These are phyloP conservation scores for Litocranius walleri DNA, from an alignment of 2,113 vertebrate genomes.

Conservation along the genomic window DNA sequence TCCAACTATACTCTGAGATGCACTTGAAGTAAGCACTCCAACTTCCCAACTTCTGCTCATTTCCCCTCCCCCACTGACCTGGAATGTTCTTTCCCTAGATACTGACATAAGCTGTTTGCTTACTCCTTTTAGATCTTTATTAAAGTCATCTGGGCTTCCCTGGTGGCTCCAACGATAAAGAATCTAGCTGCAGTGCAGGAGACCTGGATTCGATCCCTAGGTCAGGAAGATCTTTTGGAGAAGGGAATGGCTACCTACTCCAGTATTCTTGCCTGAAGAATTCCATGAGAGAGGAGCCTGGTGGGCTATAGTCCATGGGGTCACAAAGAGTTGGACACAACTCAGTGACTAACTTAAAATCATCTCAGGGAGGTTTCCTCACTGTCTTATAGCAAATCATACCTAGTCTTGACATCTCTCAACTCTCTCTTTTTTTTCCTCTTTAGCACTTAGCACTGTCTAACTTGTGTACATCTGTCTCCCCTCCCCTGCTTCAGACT, in stretches of 20 bases:
- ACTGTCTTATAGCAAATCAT: background rate
- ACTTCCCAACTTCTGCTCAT: background rate
- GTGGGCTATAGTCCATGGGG: background rate
- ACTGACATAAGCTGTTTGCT: background rate
- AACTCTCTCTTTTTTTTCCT: background rate
- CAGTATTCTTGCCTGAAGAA: background rate
- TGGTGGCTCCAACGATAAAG: background rate
- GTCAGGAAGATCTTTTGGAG: background rate
- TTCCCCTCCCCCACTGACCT: background rate
- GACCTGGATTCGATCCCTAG: background rate
- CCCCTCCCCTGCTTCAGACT: background rate
- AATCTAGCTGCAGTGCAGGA: background rate
- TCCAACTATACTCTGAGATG: background rate
- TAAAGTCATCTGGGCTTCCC: background rate
- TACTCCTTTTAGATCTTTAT: background rate
- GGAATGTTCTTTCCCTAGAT: background rate
- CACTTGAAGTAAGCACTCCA: background rate
- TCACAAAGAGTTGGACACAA: background rate
- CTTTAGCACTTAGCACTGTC: background rate
- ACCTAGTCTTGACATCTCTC: background rate
- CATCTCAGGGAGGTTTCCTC: background rate
- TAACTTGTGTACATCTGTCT: background rate
- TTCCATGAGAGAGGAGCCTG: background rate
- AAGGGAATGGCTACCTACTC: background rate
- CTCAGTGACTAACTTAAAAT: background rate